Evolutionary conservation across 1,140 invertebrate species (phyloP), one percentile per base, ranked within the genome.

Genomic region (Centruroides sculpturatus): DNA sequence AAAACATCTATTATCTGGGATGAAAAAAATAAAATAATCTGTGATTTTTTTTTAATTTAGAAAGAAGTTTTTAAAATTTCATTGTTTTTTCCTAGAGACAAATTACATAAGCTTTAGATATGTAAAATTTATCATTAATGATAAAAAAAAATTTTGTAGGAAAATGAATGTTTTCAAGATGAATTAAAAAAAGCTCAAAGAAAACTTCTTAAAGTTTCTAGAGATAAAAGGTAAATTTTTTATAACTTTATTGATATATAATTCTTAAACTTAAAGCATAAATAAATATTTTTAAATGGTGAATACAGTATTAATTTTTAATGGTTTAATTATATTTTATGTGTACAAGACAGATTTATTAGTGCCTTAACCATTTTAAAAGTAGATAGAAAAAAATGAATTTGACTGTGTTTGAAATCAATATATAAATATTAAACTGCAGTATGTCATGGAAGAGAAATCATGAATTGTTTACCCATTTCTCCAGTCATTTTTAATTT

Each of bases 151-250:
- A 55, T 57, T 68, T 79, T 80, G 63, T 68, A 92, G 88, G 88
- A 96, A 79, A 94, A 96, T 79, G 91, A 94, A 76, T 89, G 87
- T 74, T 93, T 94, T 73, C 84, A 92, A 80, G 87, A 92, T 79
- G 84, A 90, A 50, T 71, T 96, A n/a, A 79, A 87, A 59, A 85
- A 84, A 65, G 85, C 87, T 59, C 90, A 94, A 70, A 81, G 89
- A 56, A 82, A 88, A 67, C 72, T 94, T 41, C 73, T 95, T 3
- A 88, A 88, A 74, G 85, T 91, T 1, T 87, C 87, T 47, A 78
- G 86, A 70, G 89, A 94, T 69, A 81, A 87, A 69, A 87, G 73
- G 74, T 75, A 63, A 59, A 35, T 36, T 23, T 61, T 56, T 23
- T 23, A 23, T 23, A 23, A 23, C 23, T 23, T 47, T 63, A 2